Evolutionary conservation across 2,888 invertebrate genomes (phyloP).

Genomic region (Prenolepis imparis): DNA sequence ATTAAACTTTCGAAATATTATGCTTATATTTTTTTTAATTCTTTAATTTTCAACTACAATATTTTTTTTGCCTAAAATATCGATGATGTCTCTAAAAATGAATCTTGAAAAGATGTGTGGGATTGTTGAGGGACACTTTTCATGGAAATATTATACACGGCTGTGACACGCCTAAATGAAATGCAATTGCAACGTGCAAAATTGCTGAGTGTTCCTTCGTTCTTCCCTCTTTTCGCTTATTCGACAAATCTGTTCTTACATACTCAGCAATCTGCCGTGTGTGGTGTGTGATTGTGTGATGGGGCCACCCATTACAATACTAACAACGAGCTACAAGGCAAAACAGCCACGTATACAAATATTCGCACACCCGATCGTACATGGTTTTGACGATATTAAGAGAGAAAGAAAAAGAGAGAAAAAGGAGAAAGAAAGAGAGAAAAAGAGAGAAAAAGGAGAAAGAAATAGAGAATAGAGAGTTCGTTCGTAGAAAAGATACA

Average conservation of each 20-base stretch:
- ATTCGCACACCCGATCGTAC: background rate
- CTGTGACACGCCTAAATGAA: background rate
- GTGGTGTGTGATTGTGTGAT: background rate
- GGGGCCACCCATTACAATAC: conserved; percentile 1
- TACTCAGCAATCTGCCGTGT: conserved; percentile 14
- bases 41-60: background rate
- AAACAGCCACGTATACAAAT: conserved; percentile 20
- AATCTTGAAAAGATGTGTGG: background rate
- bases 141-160: background rate
- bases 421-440: background rate
- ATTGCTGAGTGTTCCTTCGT: conserved; percentile 38
- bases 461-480: too few species aligned
- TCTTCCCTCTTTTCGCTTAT: conserved; percentile 64
- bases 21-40: background rate
- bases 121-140: background rate
- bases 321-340: conserved; percentile 4
- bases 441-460: background rate
- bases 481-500: background rate
- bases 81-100: background rate
- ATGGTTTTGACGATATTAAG: background rate
- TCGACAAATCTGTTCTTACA: conserved; percentile 64
- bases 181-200: conserved; percentile 35
- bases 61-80: too few species aligned
- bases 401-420: too few species aligned
- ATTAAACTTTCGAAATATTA: background rate